phyloP scores from a whole-genome alignment of 2,113 vertebrate genomes.

The Scartelaos histophorus region DNA sequence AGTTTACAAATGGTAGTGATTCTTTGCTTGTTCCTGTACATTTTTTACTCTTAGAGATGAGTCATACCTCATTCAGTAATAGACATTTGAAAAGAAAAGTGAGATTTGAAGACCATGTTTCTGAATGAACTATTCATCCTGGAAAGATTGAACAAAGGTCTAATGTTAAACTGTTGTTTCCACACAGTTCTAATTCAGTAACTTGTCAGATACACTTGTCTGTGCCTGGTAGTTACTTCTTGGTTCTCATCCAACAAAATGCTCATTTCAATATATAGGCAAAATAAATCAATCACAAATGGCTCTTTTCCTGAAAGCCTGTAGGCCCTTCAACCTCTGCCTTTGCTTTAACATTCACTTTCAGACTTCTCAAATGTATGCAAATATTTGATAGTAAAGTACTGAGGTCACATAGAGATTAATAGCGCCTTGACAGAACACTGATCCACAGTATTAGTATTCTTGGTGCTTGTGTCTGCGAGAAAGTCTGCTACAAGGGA shows the following conservation, averaged over 20 bases:
- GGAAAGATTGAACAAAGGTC: too few relatives aligned
- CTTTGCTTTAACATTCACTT: conserved; percentile 49
- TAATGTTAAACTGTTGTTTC: too few relatives aligned
- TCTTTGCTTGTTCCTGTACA: background rate
- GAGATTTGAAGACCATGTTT: too few relatives aligned
- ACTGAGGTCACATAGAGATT: conserved; percentile 50
- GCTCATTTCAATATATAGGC: background rate
- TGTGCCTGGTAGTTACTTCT: background rate
- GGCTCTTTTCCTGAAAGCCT: too few relatives aligned
- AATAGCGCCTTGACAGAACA: conserved; percentile 54
- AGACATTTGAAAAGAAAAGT: too few relatives aligned
- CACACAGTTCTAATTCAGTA: background rate
- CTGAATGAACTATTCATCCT: too few relatives aligned
- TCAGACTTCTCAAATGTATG: conserved; percentile 60
- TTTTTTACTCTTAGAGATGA: background rate
- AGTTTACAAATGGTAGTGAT: background rate
- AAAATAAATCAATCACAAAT: too few relatives aligned
- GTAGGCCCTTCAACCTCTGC: conserved; percentile 13
- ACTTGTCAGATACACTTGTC: background rate
- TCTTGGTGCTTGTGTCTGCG: conserved; percentile 44
- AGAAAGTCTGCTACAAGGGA: conserved; percentile 31
- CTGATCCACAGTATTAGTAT: conserved; percentile 53
- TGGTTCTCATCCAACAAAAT: background rate
- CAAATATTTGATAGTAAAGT: conserved; percentile 58
- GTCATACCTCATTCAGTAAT: background rate